Conservation (phyloP, 2,888 invertebrate species). For the Sarcophaga caerulescens region DNA sequence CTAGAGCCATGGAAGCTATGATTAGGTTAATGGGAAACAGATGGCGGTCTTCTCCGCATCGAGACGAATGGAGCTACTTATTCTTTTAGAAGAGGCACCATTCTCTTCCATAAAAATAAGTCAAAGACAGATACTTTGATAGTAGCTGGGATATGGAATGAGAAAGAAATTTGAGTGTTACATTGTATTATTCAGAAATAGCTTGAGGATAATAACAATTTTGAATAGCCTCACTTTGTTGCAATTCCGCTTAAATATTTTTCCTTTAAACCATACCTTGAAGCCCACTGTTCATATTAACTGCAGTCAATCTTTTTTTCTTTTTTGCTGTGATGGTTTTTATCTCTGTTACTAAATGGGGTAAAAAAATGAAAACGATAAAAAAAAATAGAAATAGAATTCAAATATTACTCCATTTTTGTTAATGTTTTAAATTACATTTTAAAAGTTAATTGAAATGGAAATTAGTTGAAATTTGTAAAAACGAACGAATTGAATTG, state of each 20-base stretch:
- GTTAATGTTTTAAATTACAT: conserved; percentile 78
- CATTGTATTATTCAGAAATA: no score
- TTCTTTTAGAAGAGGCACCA: no score
- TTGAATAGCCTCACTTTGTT: no score
- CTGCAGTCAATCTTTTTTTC: conserved; percentile 23
- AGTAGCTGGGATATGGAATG: no score
- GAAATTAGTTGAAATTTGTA: conserved; percentile 80
- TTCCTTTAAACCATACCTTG: not conserved
- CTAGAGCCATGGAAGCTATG: no score
- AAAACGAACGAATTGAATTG: conserved; percentile 80
- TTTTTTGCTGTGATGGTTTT: conserved; percentile 11
- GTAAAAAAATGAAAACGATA: not conserved
- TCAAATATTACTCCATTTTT: conserved; percentile 61
- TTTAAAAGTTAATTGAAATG: conserved; percentile 80
- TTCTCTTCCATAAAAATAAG: no score
- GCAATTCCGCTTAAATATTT: not conserved
- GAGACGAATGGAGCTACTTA: no score
- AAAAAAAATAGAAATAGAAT: not conserved
- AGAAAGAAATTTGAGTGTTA: no score
- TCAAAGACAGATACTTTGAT: no score
- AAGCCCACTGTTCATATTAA: conserved; percentile 33
- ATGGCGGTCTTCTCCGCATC: no score
- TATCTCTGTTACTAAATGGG: conserved; percentile 29
- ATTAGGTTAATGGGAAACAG: no score
- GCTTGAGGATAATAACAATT: no score